Base-by-base conservation (phyloP, 2,888 invertebrate genomes). In the Odontothrips loti region DNA sequence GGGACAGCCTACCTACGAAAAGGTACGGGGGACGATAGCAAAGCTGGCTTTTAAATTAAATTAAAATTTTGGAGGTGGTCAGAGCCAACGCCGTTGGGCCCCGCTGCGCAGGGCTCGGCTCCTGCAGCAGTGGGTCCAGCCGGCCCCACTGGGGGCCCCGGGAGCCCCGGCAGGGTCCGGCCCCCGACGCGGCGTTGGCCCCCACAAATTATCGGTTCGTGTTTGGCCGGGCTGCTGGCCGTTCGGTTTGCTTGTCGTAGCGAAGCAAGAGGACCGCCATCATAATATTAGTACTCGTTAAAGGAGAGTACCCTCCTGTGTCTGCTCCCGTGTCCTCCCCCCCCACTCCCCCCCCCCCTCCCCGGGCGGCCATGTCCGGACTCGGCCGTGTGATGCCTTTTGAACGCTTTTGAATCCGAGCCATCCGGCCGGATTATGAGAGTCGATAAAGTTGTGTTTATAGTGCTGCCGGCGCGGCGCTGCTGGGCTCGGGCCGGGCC, bases 381-480 rank as follows among this genome's bases (percentile, higher is more conserved):
- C 17, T 15, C 15, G 58, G 15, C 58, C 58, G 15, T 15, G 34
- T 58, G 15, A 58, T n/a, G 58, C 58, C 58, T 10, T 58, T 58
- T 58, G 20, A 20, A 58, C 27, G 15, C 58, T 10, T 58, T 58
- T 58, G 20, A 20, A 58, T 75, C 9, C 23, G 23, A 75, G 27
- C 27, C 68, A 11, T 23, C 58, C 68, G 9, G 23, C 68, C 58
- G 58, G 58, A 58, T 58, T 58, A 75, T 12, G 27, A 75, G 68
- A 75, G 68, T 27, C 68, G 68, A 75, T 75, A 75, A 75, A 75
- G 23, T 75, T 27, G 68, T 75, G 23, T 75, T 75, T 75, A 75
- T 23, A 75, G 68, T 27, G 68, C 27, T 10, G 68, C 10, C 23
- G 23, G 23, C 51, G 11, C 68, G 27, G n/a, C 68, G 23, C 9